Conservation (phyloP, 2,113 vertebrate species). For the Nyctibius bracteatus region DNA sequence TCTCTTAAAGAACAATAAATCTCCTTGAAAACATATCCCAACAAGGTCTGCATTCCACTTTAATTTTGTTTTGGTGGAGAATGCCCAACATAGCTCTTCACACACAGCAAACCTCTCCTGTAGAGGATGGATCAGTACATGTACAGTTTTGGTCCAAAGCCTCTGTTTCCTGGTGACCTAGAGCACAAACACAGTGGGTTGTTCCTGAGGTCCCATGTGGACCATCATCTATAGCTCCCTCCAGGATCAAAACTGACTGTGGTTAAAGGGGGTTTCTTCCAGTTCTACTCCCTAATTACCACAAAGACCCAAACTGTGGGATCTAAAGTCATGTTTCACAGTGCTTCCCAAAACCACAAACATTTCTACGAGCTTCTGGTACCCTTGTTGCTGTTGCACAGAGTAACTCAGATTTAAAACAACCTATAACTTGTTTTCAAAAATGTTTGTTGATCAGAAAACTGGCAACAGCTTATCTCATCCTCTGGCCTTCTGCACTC, state of each 20-base stretch:
- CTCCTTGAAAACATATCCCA: background rate
- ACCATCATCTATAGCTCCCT: background rate
- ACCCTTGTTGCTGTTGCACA: background rate
- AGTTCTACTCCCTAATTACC: background rate
- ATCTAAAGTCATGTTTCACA: background rate
- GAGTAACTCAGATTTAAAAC: background rate
- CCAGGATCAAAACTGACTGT: background rate
- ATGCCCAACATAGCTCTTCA: background rate
- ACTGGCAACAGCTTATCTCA: background rate
- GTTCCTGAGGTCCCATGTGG: background rate
- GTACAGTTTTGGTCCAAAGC: background rate
- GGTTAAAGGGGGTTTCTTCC: background rate
- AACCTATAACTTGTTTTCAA: background rate
- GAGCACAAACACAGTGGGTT: background rate
- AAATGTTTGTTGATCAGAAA: background rate
- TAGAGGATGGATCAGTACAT: rapidly evolving
- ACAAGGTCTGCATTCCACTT: background rate
- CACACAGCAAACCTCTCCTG: background rate
- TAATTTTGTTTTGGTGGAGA: background rate
- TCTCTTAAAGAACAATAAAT: background rate
- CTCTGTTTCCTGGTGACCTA: background rate
- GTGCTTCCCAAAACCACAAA: background rate
- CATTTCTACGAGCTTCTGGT: background rate
- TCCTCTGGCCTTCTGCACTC: background rate
- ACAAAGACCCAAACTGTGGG: background rate